Percentiles rank a stretch among this genome's conserved stretches.
phyloP scores from a whole-genome alignment of 2,888 invertebrate species.

The Mesoligia furuncula region DNA sequence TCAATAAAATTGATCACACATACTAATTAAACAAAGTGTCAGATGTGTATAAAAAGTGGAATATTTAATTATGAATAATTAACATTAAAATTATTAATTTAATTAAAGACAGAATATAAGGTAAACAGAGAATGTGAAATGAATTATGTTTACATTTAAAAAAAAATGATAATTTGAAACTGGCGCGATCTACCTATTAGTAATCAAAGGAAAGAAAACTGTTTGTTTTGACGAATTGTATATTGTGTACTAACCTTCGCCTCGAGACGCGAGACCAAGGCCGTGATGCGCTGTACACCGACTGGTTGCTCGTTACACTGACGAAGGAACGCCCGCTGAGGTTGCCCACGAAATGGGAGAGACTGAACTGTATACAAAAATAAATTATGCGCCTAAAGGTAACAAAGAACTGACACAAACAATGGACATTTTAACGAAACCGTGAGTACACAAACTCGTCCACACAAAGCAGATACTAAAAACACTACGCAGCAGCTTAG shows the following conservation, averaged over 20 bases:
- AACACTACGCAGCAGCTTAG: conserved; percentile 72
- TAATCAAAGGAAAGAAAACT: conserved; percentile 56
- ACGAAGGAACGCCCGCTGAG: conserved; percentile 91
- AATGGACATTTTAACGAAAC: conserved; percentile 58
- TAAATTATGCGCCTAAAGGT: conserved; percentile 67
- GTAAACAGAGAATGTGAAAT: conserved; percentile 4
- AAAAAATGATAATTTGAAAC: conserved; percentile 47
- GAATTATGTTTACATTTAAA: background rate
- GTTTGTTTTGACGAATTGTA: conserved; percentile 73
- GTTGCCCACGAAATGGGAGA: conserved; percentile 91
- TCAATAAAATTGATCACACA: conserved; percentile 15
- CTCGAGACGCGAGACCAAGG: conserved; percentile 92
- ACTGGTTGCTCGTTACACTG: conserved; percentile 91
- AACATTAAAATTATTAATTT: background rate
- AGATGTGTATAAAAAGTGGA: conserved; percentile 5
- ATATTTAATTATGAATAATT: conserved; percentile 4
- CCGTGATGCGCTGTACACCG: conserved; percentile 91
- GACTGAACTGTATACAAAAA: conserved; percentile 89
- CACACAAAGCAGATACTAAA: conserved; percentile 66
- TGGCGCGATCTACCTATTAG: conserved; percentile 60
- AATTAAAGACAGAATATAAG: background rate
- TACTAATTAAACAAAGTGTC: conserved; percentile 27
- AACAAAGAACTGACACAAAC: conserved; percentile 72
- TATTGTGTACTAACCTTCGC: conserved; percentile 89
- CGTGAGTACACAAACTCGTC: conserved; percentile 22